These are phyloP conservation scores for Rhadina sibilatrix DNA, from an alignment of 2,113 vertebrate species.

Conservation along the genomic window DNA sequence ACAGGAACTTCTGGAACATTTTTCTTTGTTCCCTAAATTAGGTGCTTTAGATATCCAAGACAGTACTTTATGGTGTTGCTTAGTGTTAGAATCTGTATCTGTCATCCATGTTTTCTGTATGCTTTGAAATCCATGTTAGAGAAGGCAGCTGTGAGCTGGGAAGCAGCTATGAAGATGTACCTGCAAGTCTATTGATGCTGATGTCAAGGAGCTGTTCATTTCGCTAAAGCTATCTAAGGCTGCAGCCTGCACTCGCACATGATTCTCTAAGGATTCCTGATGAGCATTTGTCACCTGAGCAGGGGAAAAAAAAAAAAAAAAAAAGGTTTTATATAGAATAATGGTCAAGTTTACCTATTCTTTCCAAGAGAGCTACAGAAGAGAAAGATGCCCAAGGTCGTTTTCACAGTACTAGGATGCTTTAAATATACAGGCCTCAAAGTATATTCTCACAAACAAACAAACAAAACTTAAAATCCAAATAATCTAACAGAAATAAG, in stretches of 20 bases:
- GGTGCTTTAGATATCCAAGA: not conserved
- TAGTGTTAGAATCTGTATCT: not conserved
- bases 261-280: conserved; percentile 83
- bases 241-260: conserved; percentile 82
- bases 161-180: conserved; percentile 64
- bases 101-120: not conserved
- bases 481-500: not conserved
- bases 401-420: not conserved
- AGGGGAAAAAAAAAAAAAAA: not conserved
- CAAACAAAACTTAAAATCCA: not conserved
- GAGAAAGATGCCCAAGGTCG: not conserved
- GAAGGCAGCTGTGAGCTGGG: conserved; percentile 9
- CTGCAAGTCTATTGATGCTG: conserved; percentile 89
- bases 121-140: conserved; percentile 10
- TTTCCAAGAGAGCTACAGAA: not conserved
- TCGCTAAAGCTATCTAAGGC: conserved; percentile 91
- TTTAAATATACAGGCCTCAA: not conserved
- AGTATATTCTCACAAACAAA: not conserved
- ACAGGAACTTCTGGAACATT: not conserved
- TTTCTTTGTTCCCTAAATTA: not conserved
- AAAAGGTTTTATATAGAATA: conserved; percentile 9
- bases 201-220: conserved; percentile 88
- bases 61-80: not conserved
- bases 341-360: conserved; percentile 20
- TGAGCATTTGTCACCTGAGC: conserved; percentile 82